phyloP scores from a whole-genome alignment of 2,888 invertebrate genomes.

The Hartigia nigra region DNA sequence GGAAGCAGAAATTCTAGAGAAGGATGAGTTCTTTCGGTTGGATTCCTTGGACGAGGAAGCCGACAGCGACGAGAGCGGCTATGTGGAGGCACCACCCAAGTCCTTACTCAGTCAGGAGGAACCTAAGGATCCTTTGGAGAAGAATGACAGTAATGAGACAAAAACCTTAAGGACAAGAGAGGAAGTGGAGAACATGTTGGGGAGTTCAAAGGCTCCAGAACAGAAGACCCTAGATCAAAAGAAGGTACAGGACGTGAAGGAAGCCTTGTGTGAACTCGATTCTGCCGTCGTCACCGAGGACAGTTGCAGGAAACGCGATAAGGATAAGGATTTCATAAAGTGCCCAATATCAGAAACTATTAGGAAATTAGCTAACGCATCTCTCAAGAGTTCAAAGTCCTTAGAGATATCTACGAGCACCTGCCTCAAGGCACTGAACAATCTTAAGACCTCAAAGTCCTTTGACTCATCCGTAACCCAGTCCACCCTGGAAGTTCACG shows the following conservation, averaged over 20 bases:
- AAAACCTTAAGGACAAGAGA: not conserved
- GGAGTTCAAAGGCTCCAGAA: constrained; percentile 23
- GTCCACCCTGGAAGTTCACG: constrained; percentile 43
- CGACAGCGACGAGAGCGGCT: constrained; percentile 91
- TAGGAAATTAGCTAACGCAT: constrained; percentile 60
- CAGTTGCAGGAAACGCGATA: constrained; percentile 34
- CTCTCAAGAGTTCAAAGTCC: constrained; percentile 56
- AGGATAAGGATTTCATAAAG: constrained; percentile 57
- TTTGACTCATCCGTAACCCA: constrained; percentile 38
- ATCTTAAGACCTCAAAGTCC: constrained; percentile 50
- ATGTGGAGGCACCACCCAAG: constrained; percentile 75
- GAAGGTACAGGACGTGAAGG: constrained; percentile 5
- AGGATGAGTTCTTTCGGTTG: constrained; percentile 60
- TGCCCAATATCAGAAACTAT: constrained; percentile 63
- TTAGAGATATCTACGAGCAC: constrained; percentile 52
- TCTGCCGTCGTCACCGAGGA: constrained; percentile 16
- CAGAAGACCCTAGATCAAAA: constrained; percentile 22
- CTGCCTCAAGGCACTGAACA: constrained; percentile 51
- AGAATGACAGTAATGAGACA: constrained; percentile 14
- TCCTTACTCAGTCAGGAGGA: constrained; percentile 31
- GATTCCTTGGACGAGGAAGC: constrained; percentile 75
- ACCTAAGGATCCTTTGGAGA: constrained; percentile 12
- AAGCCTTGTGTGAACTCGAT: constrained; percentile 4
- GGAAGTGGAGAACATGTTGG: not conserved
- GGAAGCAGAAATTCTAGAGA: constrained; percentile 35